Evolutionary conservation across 2,113 vertebrate genomes (phyloP), one percentile per base, ranked within the genome.

Genomic region (Phrynocephalus versicolor): DNA sequence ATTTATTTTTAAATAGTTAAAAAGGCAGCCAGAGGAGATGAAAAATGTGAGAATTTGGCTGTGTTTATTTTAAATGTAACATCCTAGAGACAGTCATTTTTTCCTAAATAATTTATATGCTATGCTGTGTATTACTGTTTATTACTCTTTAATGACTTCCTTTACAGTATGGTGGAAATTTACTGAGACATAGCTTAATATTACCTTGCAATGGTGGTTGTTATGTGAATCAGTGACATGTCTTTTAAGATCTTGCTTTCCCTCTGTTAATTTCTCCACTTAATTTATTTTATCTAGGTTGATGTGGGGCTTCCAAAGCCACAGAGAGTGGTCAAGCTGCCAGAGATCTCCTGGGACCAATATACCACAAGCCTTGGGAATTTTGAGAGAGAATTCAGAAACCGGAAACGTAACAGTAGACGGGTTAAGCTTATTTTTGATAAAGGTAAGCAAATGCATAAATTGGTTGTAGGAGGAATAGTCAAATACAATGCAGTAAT

Each of bases 241-340:
- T n/a, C 37, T 73, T 76, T 85, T 78, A n/a, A 65, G 1, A 33
- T 79, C 14, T 18, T 85, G 18, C 30, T 12, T 81, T 60, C 51
- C 27, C 0, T 73, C 1, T 69, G 0, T 90, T 86, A 89, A 87
- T 55, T 86, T 77, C 0, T 87, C 19, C 35, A 88, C 87, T 75
- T 85, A 60, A 0, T 77, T 83, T 62, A n/a, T 30, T 79, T 19
- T 14, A 81, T 80, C 45, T 93, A 99, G 99, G 95, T 97, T 88
- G 96, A 97, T 92, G 92, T 99, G 95, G 98, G 97, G 71, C 93
- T 99, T 95, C 98, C 99, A 33, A 97, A 97, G 91, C 98, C 98
- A 79, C 99, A 99, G 94, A 97, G 98, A 90, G 98, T 99, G 81
- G 99, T 99, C 87, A 98, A 99, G 84, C 97, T 99, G 88, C 99